These are phyloP conservation scores for Crossocerus cetratus DNA, from an alignment of 2,888 invertebrate genomes.

Conservation along the genomic window DNA sequence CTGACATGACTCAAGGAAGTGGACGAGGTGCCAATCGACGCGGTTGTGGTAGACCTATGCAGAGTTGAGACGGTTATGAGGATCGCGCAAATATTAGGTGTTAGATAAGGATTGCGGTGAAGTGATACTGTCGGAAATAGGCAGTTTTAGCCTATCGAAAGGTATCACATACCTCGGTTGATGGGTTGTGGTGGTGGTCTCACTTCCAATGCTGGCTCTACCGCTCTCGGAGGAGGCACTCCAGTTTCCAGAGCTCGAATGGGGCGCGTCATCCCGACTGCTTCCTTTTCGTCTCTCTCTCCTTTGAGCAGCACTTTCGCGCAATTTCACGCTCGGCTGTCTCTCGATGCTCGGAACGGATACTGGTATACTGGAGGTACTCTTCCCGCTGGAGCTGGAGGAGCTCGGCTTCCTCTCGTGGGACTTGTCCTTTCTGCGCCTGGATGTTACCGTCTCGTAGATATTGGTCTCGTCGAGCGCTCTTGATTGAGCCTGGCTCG, in stretches of 20 bases:
- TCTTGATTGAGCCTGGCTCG: conserved; percentile 46
- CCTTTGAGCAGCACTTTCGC: conserved; percentile 86
- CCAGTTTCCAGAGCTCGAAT: conserved; percentile 96
- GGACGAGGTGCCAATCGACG: conserved; percentile 76
- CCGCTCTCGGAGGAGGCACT: conserved; percentile 95
- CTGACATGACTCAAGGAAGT: conserved; percentile 74
- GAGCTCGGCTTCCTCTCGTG: conserved; percentile 89
- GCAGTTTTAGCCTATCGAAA: background rate
- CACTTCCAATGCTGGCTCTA: conserved; percentile 90
- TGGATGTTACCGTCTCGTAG: conserved; percentile 83
- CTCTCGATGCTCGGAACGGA: conserved; percentile 64
- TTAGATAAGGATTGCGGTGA: background rate
- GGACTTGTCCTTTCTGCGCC: conserved; percentile 83
- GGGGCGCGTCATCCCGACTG: conserved; percentile 86
- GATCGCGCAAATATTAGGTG: background rate
- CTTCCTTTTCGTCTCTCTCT: conserved; percentile 83
- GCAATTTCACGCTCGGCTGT: conserved; percentile 83
- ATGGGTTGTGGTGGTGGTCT: conserved; percentile 84
- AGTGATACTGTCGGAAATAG: background rate
- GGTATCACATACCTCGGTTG: conserved; percentile 68
- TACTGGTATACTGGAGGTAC: conserved; percentile 70
- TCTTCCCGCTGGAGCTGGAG: conserved; percentile 80
- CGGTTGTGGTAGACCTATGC: conserved; percentile 75
- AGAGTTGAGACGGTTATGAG: conserved; percentile 2
- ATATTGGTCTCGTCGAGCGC: conserved; percentile 79